Evolutionary conservation across 2,797 vertebrate genomes (phyloP).

Genomic region (Clamator glandarius): DNA sequence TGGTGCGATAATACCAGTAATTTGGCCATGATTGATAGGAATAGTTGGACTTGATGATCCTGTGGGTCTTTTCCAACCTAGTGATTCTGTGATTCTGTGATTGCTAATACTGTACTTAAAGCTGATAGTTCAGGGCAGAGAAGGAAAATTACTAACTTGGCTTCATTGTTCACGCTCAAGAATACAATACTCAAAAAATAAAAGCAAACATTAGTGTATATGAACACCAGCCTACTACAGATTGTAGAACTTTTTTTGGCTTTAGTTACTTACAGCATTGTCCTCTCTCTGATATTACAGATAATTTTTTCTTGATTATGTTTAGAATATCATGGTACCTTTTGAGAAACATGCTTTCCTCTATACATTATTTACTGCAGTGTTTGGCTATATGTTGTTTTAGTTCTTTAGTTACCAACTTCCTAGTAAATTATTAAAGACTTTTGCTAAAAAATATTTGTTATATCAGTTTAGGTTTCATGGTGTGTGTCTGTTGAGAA

Average conservation of each 20-base stretch:
- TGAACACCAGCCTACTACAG: neutral
- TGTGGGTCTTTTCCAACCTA: too few relatives aligned
- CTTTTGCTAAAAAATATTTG: neutral
- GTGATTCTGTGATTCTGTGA: too few relatives aligned
- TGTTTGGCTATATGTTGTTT: neutral
- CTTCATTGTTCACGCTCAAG: neutral
- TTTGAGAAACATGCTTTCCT: neutral
- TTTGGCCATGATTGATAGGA: too few relatives aligned
- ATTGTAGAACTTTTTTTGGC: neutral
- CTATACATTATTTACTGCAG: neutral
- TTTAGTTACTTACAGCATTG: neutral
- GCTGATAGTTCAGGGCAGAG: neutral
- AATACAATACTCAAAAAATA: neutral
- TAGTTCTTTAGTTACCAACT: neutral
- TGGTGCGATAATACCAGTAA: neutral
- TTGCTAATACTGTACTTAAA: neutral
- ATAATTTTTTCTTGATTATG: neutral
- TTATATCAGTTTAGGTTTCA: neutral
- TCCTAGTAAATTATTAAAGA: neutral
- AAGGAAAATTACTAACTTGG: neutral
- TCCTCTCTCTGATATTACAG: neutral
- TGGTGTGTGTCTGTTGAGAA: neutral
- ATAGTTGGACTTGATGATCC: too few relatives aligned
- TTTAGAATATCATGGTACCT: neutral
- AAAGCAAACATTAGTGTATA: neutral